Evolutionary conservation across 1,140 invertebrate species (phyloP).

Genomic region (Sesamia nonagrioides): DNA sequence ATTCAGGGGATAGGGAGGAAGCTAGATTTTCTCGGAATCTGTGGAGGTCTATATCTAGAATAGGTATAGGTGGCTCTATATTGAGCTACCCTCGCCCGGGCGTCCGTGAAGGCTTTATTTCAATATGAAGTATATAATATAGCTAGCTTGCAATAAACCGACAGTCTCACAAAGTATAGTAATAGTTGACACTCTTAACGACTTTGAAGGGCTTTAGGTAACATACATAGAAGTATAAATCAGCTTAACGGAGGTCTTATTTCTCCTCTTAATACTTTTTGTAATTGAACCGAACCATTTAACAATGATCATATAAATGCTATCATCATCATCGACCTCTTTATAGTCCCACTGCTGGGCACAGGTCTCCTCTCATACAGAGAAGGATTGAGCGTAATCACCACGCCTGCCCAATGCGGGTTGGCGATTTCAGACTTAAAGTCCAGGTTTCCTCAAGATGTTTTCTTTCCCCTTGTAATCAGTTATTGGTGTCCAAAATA

Average conservation of each 20-base stretch:
- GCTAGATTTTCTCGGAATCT: slow-evolving; percentile 7
- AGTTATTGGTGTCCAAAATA: too few relatives aligned
- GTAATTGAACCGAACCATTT: neutral
- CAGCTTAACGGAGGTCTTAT: neutral
- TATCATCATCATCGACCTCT: too few relatives aligned
- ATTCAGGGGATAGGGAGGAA: slow-evolving; percentile 18
- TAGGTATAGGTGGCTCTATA: neutral
- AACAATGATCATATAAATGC: too few relatives aligned
- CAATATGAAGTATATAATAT: slow-evolving; percentile 20
- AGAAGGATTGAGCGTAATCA: too few relatives aligned
- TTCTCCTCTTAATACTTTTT: neutral
- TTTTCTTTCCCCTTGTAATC: too few relatives aligned
- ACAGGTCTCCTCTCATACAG: too few relatives aligned
- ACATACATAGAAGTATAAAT: neutral
- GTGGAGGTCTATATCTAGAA: slow-evolving; percentile 11
- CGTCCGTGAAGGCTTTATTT: neutral
- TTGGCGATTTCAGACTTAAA: too few relatives aligned
- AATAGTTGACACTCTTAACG: neutral
- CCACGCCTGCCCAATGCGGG: too few relatives aligned
- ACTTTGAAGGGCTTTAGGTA: neutral
- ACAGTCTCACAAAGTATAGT: too few relatives aligned
- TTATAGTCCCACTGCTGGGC: too few relatives aligned
- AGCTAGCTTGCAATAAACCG: neutral
- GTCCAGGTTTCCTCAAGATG: too few relatives aligned
- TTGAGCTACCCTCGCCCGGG: slow-evolving; percentile 9